Conservation (phyloP, 2,888 invertebrate species). For the Lycia hirtaria region DNA sequence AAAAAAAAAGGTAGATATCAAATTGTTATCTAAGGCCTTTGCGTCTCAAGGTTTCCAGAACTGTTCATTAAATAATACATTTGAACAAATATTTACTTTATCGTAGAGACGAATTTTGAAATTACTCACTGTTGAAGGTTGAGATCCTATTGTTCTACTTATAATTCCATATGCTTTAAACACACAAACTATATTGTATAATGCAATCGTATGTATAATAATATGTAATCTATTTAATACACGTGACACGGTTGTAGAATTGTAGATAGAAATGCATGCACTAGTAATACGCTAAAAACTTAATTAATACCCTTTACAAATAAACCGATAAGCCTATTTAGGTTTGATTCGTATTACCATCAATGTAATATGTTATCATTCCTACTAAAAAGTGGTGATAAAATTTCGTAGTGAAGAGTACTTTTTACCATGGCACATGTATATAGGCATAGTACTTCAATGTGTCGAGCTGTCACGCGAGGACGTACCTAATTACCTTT, state of each 20-base stretch:
- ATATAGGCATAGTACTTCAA: too few relatives aligned
- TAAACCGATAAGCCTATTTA: not conserved
- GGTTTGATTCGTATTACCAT: not conserved
- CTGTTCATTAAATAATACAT: constrained; percentile 39
- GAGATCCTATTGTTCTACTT: constrained; percentile 5
- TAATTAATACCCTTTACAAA: not conserved
- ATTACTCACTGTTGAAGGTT: constrained; percentile 15
- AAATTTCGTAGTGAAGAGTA: too few relatives aligned
- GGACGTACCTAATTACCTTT: too few relatives aligned
- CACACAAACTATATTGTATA: not conserved
- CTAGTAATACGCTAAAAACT: constrained; percentile 5
- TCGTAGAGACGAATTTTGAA: constrained; percentile 9
- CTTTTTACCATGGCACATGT: too few relatives aligned
- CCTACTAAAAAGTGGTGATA: too few relatives aligned
- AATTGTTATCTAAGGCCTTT: constrained; percentile 41
- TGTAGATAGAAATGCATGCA: too few relatives aligned
- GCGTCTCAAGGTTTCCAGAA: constrained; percentile 18
- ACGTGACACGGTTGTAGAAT: not conserved
- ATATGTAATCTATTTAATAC: not conserved
- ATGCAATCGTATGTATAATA: not conserved
- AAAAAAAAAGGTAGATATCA: constrained; percentile 24
- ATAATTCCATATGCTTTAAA: not conserved
- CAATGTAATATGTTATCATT: too few relatives aligned
- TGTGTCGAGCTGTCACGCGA: too few relatives aligned
- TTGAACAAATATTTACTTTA: constrained; percentile 45